Percentiles rank a stretch among this genome's conserved stretches.
These are phyloP conservation scores for Hydrozoanthus tunicans DNA, from an alignment of 64 coral and sea anemone species.

Conservation along the genomic window DNA sequence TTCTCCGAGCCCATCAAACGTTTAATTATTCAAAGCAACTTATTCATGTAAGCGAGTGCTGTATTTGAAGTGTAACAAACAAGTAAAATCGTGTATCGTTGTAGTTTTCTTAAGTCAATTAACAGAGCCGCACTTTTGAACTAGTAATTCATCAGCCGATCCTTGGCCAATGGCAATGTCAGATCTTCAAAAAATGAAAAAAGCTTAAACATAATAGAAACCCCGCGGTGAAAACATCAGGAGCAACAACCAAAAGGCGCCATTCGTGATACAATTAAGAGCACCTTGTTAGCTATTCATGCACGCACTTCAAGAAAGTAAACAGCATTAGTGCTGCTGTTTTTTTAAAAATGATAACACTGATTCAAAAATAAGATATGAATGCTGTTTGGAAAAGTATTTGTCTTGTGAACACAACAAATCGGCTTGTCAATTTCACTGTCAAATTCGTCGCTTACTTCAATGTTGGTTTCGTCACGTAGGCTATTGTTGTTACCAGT, in stretches of 20 bases:
- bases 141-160: background rate
- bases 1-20: background rate
- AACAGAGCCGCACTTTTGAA: background rate
- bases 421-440: constrained; percentile 30
- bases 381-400: constrained; percentile 40
- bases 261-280: background rate
- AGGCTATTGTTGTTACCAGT: constrained; percentile 33
- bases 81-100: background rate
- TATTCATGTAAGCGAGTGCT: background rate
- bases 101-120: background rate
- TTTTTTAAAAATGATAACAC: constrained; percentile 23
- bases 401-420: constrained; percentile 33
- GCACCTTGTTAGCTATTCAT: background rate
- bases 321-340: background rate
- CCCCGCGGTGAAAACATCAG: constrained; percentile 35
- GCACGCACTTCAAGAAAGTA: background rate
- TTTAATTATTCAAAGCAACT: background rate
- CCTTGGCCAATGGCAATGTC: background rate
- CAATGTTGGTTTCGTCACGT: constrained; percentile 66
- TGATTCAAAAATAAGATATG: constrained; percentile 16
- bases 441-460: constrained; percentile 48
- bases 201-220: background rate
- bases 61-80: background rate
- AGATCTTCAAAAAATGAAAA: background rate
- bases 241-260: background rate